These are phyloP conservation scores for Rhingia rostrata DNA, from an alignment of 2,888 invertebrate species.

Conservation along the genomic window DNA sequence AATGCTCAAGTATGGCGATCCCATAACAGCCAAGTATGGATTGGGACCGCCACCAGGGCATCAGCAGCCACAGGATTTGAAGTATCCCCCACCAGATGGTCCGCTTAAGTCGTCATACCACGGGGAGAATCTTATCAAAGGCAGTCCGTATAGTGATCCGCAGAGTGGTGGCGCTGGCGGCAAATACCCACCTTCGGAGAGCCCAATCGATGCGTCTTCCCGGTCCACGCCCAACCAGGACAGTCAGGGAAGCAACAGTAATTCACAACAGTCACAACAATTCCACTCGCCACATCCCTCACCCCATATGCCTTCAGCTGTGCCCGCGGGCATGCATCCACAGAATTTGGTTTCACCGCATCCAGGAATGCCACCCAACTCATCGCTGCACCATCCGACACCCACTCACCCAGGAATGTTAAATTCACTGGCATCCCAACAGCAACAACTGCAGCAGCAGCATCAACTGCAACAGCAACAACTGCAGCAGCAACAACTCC, in stretches of 20 bases:
- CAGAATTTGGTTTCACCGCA: slow-evolving; percentile 82
- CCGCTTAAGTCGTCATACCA: slow-evolving; percentile 78
- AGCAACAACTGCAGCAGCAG: slow-evolving; percentile 75
- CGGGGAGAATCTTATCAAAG: slow-evolving; percentile 83
- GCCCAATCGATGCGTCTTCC: slow-evolving; percentile 82
- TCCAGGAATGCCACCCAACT: slow-evolving; percentile 77
- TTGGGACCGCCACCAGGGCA: slow-evolving; percentile 78
- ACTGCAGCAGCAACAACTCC: slow-evolving; percentile 53
- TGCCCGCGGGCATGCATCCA: slow-evolving; percentile 82
- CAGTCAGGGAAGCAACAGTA: slow-evolving; percentile 83
- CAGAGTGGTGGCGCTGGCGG: slow-evolving; percentile 75
- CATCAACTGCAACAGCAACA: slow-evolving; percentile 78
- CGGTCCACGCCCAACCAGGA: slow-evolving; percentile 83
- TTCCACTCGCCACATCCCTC: slow-evolving; percentile 83
- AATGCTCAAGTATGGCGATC: slow-evolving; percentile 83
- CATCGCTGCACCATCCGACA: slow-evolving; percentile 72
- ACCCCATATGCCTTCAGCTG: slow-evolving; percentile 82
- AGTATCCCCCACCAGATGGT: slow-evolving; percentile 81
- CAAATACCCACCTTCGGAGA: slow-evolving; percentile 80
- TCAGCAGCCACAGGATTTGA: slow-evolving; percentile 81
- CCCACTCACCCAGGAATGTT: slow-evolving; percentile 64
- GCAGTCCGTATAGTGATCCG: slow-evolving; percentile 79
- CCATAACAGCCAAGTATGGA: slow-evolving; percentile 80
- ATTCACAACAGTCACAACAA: slow-evolving; percentile 80
- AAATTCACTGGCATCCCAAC: slow-evolving; percentile 56